These are phyloP conservation scores for Heptranchias perlo DNA, from an alignment of 2,113 vertebrate species.

Conservation along the genomic window DNA sequence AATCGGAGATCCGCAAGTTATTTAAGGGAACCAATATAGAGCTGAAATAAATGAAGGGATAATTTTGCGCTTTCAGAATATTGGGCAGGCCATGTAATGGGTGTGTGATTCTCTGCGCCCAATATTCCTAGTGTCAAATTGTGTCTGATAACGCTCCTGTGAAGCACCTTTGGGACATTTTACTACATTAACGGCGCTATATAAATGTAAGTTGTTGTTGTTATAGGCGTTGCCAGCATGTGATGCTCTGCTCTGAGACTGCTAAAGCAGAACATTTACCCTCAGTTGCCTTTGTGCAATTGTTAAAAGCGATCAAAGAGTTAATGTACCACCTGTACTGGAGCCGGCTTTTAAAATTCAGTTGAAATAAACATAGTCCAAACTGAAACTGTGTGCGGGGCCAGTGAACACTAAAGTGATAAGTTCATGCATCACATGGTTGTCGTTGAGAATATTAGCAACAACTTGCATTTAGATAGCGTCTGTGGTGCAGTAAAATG, in stretches of 20 bases:
- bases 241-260: not conserved
- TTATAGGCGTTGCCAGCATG: not conserved
- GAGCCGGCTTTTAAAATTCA: not conserved
- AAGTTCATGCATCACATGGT: no score
- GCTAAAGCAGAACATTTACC: not conserved
- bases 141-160: not conserved
- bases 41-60: not conserved
- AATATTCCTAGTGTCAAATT: not conserved
- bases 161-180: not conserved
- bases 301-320: not conserved
- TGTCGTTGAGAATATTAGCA: no score
- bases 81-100: not conserved
- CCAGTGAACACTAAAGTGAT: no score
- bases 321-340: not conserved
- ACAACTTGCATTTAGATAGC: no score
- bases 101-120: not conserved
- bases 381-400: not conserved
- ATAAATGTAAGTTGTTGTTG: not conserved
- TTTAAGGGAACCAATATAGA: not conserved
- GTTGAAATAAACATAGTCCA: not conserved
- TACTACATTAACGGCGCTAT: not conserved
- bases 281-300: not conserved
- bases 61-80: not conserved
- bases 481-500: no score
- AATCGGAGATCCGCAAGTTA: not conserved